phyloP scores from a whole-genome alignment of 2,113 vertebrate genomes.

The Psittacula cyanocephala region DNA sequence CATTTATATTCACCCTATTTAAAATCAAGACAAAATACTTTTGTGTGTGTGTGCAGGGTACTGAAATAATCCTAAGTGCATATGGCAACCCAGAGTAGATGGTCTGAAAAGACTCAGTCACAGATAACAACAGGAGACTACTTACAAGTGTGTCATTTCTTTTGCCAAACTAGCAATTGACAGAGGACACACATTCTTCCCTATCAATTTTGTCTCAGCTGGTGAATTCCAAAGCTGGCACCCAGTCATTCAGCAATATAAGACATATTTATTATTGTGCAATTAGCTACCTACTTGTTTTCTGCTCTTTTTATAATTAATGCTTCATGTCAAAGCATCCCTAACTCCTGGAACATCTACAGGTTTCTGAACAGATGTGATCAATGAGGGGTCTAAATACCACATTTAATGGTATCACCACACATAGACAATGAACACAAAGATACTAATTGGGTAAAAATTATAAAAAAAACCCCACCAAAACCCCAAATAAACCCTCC shows the following conservation, averaged over 20 bases:
- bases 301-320: neutral
- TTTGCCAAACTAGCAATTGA: neutral
- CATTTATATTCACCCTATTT: constrained; percentile 17
- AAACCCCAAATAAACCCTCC: neutral
- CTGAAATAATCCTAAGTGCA: constrained; percentile 5
- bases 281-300: neutral
- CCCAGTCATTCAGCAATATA: neutral
- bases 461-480: neutral
- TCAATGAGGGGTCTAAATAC: neutral
- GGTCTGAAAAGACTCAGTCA: neutral
- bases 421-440: neutral
- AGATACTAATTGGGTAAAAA: neutral
- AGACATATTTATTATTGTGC: neutral
- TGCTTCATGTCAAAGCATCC: neutral
- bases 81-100: neutral
- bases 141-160: neutral
- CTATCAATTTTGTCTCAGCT: neutral
- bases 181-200: neutral
- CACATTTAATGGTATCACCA: neutral
- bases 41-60: neutral
- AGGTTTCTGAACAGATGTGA: neutral
- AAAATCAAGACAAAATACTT: neutral
- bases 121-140: neutral
- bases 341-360: neutral
- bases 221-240: neutral